phyloP scores from a whole-genome alignment of 2,888 invertebrate species.

The Trachelus troglodyta region DNA sequence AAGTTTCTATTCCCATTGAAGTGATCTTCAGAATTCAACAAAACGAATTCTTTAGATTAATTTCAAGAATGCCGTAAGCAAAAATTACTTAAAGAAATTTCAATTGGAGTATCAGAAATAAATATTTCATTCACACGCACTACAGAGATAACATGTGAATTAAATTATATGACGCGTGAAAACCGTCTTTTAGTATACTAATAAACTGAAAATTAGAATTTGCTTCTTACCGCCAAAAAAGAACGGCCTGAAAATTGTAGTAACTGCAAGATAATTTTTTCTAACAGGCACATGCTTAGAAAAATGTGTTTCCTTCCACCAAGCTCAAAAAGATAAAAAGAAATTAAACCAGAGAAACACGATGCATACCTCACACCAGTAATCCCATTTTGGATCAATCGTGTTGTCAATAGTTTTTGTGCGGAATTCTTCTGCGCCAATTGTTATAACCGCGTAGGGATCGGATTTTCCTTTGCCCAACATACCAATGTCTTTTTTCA shows the following conservation, averaged over 20 bases:
- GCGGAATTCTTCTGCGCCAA: conserved; percentile 93
- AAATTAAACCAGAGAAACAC: not conserved
- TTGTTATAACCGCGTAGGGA: conserved; percentile 92
- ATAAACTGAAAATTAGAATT: not conserved
- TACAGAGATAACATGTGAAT: not conserved
- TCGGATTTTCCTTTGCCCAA: conserved; percentile 97
- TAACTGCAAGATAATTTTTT: not conserved
- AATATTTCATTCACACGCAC: conserved; percentile 4
- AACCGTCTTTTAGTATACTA: not conserved
- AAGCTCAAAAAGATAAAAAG: not conserved
- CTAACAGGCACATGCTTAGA: not conserved
- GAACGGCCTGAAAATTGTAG: not conserved
- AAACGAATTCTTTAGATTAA: not conserved
- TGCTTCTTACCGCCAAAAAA: not conserved
- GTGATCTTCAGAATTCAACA: not conserved
- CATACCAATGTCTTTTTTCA: conserved; percentile 95
- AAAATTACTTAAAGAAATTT: not conserved
- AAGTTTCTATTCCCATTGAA: not conserved
- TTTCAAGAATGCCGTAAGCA: conserved; percentile 9
- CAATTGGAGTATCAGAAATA: conserved; percentile 22
- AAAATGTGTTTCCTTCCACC: not conserved
- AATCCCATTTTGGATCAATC: conserved; percentile 97
- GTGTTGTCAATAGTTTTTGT: conserved; percentile 95
- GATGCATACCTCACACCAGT: conserved; percentile 92
- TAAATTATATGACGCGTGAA: not conserved